Base-by-base conservation (phyloP, 2,888 invertebrate genomes). In the Oxytorus armatus region DNA sequence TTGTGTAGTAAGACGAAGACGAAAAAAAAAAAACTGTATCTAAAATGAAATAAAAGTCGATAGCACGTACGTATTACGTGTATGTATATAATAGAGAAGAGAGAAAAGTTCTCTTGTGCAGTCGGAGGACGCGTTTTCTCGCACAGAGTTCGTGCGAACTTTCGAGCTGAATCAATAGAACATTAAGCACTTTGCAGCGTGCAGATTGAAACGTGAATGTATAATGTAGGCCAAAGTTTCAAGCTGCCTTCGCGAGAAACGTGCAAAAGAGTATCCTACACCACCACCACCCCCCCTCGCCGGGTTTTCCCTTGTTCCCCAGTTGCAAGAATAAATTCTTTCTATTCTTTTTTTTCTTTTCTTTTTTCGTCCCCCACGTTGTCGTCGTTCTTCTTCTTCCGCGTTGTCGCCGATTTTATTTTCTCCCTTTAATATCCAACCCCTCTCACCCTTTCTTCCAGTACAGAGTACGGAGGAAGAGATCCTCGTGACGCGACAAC, bases 161-260 rank as follows among this genome's bases (percentile, higher is more conserved):
- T 76, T 73, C 72, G 59, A 65, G 78, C 51, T 74, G 65, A 83
- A 83, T 83, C 83, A 80, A 83, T 83, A 73, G 70, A 73, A 83
- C 73, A 69, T 80, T 76, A 73, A 72, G 47, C 65, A 77, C 75
- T 29, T 51, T 23, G 77, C 42, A 65, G 76, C 73, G 75, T 79
- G 82, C 55, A 80, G 73, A 80, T 83, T 83, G 80, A 80, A 83
- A 82, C 78, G 74, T 76, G 76, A 82, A 82, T 78, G 72, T 80
- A 72, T 83, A 82, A 82, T 80, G 47, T 79, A 74, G 70, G 73
- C 76, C 78, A 78, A 75, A 77, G 77, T 74, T 82, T 42, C 42
- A 8, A 29, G 23, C 69, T 74, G 44, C 39, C 25, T 51, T 53
- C 14, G 14, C 65, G 44, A 5, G 5, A 51, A 21, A 70, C 57